Base-by-base conservation (phyloP, 2,797 vertebrate species). In the Acrocephalus scirpaceus region DNA sequence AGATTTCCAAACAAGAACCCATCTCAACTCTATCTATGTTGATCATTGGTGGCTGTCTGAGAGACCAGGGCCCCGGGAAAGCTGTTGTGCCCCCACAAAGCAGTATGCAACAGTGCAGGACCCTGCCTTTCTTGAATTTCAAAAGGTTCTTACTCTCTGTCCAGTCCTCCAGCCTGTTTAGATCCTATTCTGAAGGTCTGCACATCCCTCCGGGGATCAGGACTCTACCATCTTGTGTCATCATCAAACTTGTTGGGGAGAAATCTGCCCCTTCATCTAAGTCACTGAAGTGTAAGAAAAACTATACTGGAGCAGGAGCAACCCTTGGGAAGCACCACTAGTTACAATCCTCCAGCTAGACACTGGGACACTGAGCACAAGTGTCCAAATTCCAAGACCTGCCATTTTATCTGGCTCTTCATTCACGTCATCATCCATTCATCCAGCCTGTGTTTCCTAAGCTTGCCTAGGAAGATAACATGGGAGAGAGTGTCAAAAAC, bases 281-380 rank as follows among this genome's bases (percentile, higher is more conserved):
- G 27, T 16, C 4, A 60, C 11, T 50, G 44, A 79, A 32, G 25
- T 72, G 13, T 38, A 57, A 73, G 6, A 13, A 45, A 82, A 73
- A 23, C 16, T 67, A 9, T 17, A 42, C 7, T 54, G 23, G 8
- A n/a, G 11, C 13, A 48, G 22, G 18, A 57, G 12, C 19, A 44
- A 10, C 22, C 2, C 11, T 10, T 51, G 16, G 0, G 3, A 4
- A 5, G 2, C 16, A 45, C 32, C 45, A 9, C 5, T n/a, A 45
- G 5, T 45, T 89, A 40, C 13, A 64, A 4, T 57, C 10, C 17
- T 57, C 50, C 51, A 64, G 15, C 11, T 10, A 22, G 29, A 18
- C 29, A 21, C 29, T 40, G 20, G 11, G 16, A 16, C n/a, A 22
- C 44, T 17, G 45, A 38, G 15, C n/a, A 51, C 13, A 57, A 3